Evolutionary conservation across 2,888 invertebrate genomes (phyloP).

Genomic region (Chironomus riparius): DNA sequence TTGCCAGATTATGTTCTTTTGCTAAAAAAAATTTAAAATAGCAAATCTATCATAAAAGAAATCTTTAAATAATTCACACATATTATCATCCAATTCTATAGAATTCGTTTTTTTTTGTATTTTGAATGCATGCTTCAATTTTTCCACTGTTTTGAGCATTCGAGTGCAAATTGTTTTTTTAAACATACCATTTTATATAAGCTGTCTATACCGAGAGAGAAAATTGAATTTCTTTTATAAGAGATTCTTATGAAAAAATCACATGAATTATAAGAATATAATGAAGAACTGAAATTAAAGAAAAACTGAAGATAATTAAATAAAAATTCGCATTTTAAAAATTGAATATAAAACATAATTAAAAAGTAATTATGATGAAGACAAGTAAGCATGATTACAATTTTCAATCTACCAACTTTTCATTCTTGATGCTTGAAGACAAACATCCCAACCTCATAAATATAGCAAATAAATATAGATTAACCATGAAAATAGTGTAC

Average conservation of each 20-base stretch:
- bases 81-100: background rate
- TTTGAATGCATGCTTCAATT: conserved; percentile 1
- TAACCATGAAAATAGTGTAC: background rate
- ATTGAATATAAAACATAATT: too few species aligned
- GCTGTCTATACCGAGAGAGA: background rate
- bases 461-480: too few species aligned
- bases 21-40: background rate
- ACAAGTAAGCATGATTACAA: too few species aligned
- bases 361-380: too few species aligned
- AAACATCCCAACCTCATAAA: too few species aligned
- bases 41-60: background rate
- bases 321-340: too few species aligned
- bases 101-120: background rate
- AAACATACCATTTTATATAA: background rate
- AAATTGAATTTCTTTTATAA: background rate
- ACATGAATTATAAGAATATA: too few species aligned
- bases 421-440: too few species aligned
- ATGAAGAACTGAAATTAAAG: too few species aligned
- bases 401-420: too few species aligned
- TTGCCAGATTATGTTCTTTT: background rate
- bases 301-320: too few species aligned
- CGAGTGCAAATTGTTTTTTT: conserved; percentile 26
- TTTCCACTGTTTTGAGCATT: conserved; percentile 22
- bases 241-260: too few species aligned
- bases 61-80: conserved; percentile 8